Evolutionary conservation across 2,888 invertebrate genomes (phyloP).

Genomic region (Odontocerum albicorne): DNA sequence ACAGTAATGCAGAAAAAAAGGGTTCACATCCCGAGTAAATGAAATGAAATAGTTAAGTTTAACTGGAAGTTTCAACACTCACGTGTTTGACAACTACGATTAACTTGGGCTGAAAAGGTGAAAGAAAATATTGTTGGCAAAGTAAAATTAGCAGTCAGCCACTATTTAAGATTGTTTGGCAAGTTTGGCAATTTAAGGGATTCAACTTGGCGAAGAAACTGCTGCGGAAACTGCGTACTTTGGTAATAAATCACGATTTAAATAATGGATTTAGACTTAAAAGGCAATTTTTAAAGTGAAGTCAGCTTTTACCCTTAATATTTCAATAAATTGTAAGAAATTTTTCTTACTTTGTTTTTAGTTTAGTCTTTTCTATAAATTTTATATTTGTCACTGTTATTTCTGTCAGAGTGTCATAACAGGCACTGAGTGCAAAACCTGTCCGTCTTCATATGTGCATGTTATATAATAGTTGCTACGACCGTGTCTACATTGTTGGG

Average conservation of each 20-base stretch:
- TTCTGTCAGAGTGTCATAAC: too few relatives aligned
- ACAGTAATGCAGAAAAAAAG: background rate
- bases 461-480: background rate
- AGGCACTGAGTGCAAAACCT: too few relatives aligned
- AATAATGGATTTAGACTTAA: background rate
- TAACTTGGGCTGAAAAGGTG: background rate
- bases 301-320: background rate
- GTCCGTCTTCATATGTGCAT: constrained; percentile 2
- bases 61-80: background rate
- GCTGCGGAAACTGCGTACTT: background rate
- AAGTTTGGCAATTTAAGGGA: constrained; percentile 4
- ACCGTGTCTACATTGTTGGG: background rate
- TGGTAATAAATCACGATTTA: background rate
- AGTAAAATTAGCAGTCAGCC: background rate
- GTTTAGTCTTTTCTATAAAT: too few relatives aligned
- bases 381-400: too few relatives aligned
- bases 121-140: background rate
- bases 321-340: background rate
- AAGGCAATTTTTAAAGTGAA: background rate
- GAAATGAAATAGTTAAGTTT: background rate
- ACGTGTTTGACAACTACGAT: background rate
- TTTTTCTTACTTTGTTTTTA: too few relatives aligned
- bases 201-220: background rate
- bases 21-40: background rate
- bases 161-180: background rate